A percentile compares a stretch with the other conserved stretches of the same genome.
phyloP scores from a whole-genome alignment of 1,140 invertebrate species.

The Adelges cooleyi region DNA sequence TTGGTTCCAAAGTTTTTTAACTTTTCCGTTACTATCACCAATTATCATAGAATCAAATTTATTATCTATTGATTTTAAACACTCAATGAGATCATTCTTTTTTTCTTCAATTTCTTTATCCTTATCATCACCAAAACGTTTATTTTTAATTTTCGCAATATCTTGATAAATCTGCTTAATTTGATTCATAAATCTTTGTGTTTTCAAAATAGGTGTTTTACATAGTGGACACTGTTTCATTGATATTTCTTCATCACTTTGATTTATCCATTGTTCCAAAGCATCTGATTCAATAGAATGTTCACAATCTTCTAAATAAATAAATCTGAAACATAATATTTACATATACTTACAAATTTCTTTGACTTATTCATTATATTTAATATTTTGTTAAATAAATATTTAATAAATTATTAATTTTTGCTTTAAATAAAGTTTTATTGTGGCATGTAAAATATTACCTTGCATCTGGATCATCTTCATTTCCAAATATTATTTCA shows the following conservation, averaged over 20 bases:
- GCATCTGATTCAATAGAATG: constrained; percentile 48
- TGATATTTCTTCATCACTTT: constrained; percentile 39
- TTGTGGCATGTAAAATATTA: too few relatives aligned
- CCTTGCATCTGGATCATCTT: constrained; percentile 46
- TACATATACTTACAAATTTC: too few relatives aligned
- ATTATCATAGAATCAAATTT: neutral
- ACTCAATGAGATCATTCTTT: neutral
- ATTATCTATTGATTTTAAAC: neutral
- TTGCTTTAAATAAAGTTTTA: too few relatives aligned
- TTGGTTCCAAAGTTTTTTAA: neutral
- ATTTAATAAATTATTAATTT: too few relatives aligned
- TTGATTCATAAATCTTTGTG: constrained; percentile 46
- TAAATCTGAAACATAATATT: constrained; percentile 43
- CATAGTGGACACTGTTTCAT: constrained; percentile 52
- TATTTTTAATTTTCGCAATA: constrained; percentile 46
- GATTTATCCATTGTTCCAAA: constrained; percentile 44
- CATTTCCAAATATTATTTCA: constrained; percentile 46
- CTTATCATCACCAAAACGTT: constrained; percentile 37
- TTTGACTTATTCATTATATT: too few relatives aligned
- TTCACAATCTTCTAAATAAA: constrained; percentile 50
- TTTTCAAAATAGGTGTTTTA: constrained; percentile 48
- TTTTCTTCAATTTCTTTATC: neutral
- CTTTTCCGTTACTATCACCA: neutral
- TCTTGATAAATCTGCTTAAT: constrained; percentile 45
- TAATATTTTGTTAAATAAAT: too few relatives aligned